These are phyloP conservation scores for Leptopilina drosophilae DNA, from an alignment of 2,888 invertebrate species.

Conservation along the genomic window DNA sequence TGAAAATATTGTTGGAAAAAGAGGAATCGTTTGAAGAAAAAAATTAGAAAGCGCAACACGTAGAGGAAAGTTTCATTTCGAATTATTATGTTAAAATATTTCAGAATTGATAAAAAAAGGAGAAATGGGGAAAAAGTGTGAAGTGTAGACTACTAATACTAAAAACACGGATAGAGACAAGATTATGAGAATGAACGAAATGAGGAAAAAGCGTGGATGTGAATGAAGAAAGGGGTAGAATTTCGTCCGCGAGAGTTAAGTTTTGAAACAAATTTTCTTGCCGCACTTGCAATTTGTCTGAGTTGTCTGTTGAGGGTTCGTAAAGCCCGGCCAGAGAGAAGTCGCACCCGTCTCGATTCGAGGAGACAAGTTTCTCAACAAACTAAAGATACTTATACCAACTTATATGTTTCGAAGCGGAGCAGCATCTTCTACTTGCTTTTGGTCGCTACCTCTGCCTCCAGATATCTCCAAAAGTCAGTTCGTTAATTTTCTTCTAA, in stretches of 20 bases:
- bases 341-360: constrained; percentile 48
- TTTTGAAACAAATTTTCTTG: constrained; percentile 58
- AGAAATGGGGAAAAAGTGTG: not conserved
- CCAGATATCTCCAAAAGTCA: not conserved
- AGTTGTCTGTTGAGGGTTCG: constrained; percentile 56
- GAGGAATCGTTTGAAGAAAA: too few relatives aligned
- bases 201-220: not conserved
- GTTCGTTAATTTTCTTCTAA: constrained; percentile 12
- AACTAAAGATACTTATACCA: constrained; percentile 38
- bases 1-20: too few relatives aligned
- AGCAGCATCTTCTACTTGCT: constrained; percentile 7
- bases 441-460: not conserved
- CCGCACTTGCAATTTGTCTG: constrained; percentile 58
- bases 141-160: not conserved
- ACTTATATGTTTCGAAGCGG: constrained; percentile 28
- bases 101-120: not conserved
- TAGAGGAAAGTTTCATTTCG: not conserved
- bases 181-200: not conserved
- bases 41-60: not conserved
- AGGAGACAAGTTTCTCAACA: constrained; percentile 52
- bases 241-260: constrained; percentile 50
- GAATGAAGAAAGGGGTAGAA: not conserved
- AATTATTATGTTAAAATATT: constrained; percentile 1
- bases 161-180: not conserved
- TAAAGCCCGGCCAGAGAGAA: constrained; percentile 40